phyloP scores from a whole-genome alignment of 1,140 invertebrate species.

The Trinorchestia longiramus region DNA sequence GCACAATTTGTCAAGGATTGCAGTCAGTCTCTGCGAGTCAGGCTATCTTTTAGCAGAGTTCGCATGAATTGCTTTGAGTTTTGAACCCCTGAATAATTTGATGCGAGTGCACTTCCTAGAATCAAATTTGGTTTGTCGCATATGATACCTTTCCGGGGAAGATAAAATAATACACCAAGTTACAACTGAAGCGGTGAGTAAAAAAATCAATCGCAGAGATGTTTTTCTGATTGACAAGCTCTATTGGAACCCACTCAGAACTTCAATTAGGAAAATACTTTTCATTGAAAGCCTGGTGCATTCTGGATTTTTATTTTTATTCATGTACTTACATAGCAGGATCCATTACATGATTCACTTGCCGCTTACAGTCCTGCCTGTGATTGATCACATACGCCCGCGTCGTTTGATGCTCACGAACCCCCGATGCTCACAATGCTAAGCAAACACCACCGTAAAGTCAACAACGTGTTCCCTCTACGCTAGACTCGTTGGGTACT shows the following conservation, averaged over 20 bases:
- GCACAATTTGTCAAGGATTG: slow-evolving; percentile 45
- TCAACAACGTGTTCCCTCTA: not conserved
- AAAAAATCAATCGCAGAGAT: not conserved
- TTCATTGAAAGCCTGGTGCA: not conserved
- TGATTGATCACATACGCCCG: slow-evolving; percentile 20
- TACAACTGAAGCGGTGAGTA: not conserved
- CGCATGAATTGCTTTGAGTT: slow-evolving; percentile 11
- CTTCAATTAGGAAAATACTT: not conserved
- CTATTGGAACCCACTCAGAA: not conserved
- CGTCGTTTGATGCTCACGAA: not conserved
- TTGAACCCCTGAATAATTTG: not conserved
- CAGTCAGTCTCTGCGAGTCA: slow-evolving; percentile 37
- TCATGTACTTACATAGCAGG: not conserved
- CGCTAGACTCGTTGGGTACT: not conserved
- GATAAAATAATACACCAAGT: not conserved
- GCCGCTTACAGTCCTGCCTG: not conserved
- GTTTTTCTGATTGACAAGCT: not conserved
- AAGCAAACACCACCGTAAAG: slow-evolving; percentile 9
- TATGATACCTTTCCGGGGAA: not conserved
- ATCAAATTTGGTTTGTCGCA: not conserved
- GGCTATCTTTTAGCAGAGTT: slow-evolving; percentile 27
- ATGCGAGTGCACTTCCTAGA: not conserved
- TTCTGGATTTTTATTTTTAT: not conserved
- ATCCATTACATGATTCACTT: slow-evolving; percentile 21
- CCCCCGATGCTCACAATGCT: slow-evolving; percentile 43